phyloP scores from a whole-genome alignment of 2,797 vertebrate species.

The Aeoliscus strigatus region DNA sequence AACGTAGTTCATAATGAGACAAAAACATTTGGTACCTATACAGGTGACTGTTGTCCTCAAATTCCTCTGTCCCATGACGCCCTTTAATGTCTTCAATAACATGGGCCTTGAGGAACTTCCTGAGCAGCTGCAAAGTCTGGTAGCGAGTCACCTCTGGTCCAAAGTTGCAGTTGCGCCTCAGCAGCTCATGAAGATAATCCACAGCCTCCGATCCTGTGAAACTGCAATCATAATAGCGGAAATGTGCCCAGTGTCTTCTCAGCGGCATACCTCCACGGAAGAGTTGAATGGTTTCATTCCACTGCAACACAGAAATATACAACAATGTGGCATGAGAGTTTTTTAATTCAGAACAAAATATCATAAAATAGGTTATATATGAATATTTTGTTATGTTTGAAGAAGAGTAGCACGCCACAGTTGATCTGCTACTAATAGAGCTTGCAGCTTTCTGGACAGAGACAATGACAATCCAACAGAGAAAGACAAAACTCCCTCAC shows the following conservation, averaged over 20 bases:
- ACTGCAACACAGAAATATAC: conserved; percentile 64
- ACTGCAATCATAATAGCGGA: conserved; percentile 86
- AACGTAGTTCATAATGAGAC: neutral
- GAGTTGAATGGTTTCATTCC: conserved; percentile 94
- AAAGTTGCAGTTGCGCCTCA: conserved; percentile 87
- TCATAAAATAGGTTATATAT: too few relatives aligned
- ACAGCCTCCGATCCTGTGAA: conserved; percentile 87
- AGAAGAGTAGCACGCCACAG: too few relatives aligned
- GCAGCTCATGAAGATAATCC: conserved; percentile 83
- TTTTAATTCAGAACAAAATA: neutral
- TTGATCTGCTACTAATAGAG: too few relatives aligned
- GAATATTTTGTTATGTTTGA: too few relatives aligned
- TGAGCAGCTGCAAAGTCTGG: conserved; percentile 89
- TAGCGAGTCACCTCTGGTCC: conserved; percentile 89
- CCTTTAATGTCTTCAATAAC: conserved; percentile 95
- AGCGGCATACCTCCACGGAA: conserved; percentile 88
- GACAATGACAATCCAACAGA: too few relatives aligned
- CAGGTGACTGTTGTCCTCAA: conserved; percentile 84
- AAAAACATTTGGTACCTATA: conserved; percentile 77
- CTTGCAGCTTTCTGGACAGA: too few relatives aligned
- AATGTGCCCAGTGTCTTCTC: conserved; percentile 84
- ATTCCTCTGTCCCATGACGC: conserved; percentile 88
- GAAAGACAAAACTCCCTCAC: too few relatives aligned
- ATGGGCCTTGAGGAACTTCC: conserved; percentile 92
- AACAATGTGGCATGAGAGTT: neutral